Conservation (phyloP, 2,797 vertebrate species). For the Trachurus trachurus region DNA sequence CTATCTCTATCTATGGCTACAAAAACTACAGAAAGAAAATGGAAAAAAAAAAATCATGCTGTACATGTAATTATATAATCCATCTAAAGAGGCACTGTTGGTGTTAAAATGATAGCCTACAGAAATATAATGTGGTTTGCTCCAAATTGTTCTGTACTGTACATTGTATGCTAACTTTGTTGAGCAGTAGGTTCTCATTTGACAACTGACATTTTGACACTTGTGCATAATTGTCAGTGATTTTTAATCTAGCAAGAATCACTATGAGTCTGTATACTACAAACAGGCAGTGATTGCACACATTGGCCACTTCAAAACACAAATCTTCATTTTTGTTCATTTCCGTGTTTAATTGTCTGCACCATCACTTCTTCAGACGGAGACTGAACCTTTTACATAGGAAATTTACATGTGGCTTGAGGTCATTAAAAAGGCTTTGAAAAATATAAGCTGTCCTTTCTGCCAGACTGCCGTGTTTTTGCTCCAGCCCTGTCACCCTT, state of each 20-base stretch:
- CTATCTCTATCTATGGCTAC: constrained; percentile 73
- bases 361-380: constrained; percentile 2
- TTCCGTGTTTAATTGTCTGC: neutral
- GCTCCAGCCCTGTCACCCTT: constrained; percentile 41
- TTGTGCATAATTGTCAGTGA: neutral
- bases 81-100: neutral
- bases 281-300: neutral
- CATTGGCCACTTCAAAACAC: neutral
- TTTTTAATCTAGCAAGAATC: too few species aligned
- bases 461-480: constrained; percentile 29
- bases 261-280: neutral
- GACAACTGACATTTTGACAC: neutral
- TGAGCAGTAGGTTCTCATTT: neutral
- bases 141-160: neutral
- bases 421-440: neutral
- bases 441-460: constrained; percentile 16
- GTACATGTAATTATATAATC: neutral
- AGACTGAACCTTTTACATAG: neutral
- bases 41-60: too few species aligned
- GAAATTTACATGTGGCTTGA: constrained; percentile 26
- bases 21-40: too few species aligned
- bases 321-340: neutral
- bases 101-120: neutral
- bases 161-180: neutral
- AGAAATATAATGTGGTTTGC: neutral